Base-by-base conservation (phyloP, 1,140 invertebrate species). In the Sweltsa coloradensis region DNA sequence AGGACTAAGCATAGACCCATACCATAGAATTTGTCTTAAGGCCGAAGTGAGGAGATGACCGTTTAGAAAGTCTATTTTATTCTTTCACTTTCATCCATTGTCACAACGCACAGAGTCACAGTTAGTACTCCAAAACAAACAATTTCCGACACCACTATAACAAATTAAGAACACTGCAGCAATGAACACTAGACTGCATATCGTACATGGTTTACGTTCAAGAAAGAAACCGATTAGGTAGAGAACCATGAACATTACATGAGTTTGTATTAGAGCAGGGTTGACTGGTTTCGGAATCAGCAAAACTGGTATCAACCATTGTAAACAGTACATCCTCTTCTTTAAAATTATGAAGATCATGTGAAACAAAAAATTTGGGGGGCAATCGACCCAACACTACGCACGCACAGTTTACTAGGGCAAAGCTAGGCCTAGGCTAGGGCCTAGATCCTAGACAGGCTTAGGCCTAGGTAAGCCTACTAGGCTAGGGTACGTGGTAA, bases 261-360 rank as follows among this genome's bases (percentile, higher is more conserved):
- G 92, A 47, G 94, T 96, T 65, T 95, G 89, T 48, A 96, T 73
- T 19, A 96, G 69, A 26, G 90, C 89, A 57, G 92, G 90, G 69
- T 96, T 96, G 31, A 90, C 77, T 31, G 94, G 94, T 69, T 97
- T 97, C 51, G 95, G 94, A 65, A 97, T 93, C 40, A 97, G 73
- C 46, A 98, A 71, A 41, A 98, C 92, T 41, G 95, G 95, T 56
- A 98, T 89, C 55, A 98, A 69, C 88, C 92, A 97, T 75, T 97
- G 93, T 59, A 98, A 76, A 72, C 94, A 98, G 76, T 97, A 98
- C 94, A 98, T 98, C 58, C 41, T 66, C n/a, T n/a, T n/a, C n/a
- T n/a, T n/a, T n/a, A n/a, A n/a, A n/a, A n/a, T n/a, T n/a, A n/a
- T n/a, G n/a, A n/a, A n/a, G n/a, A n/a, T n/a, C n/a, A n/a, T n/a